Percentiles rank a stretch among this genome's conserved stretches.
Conservation (phyloP, 2,888 invertebrate species). For the Urechis unicinctus region DNA sequence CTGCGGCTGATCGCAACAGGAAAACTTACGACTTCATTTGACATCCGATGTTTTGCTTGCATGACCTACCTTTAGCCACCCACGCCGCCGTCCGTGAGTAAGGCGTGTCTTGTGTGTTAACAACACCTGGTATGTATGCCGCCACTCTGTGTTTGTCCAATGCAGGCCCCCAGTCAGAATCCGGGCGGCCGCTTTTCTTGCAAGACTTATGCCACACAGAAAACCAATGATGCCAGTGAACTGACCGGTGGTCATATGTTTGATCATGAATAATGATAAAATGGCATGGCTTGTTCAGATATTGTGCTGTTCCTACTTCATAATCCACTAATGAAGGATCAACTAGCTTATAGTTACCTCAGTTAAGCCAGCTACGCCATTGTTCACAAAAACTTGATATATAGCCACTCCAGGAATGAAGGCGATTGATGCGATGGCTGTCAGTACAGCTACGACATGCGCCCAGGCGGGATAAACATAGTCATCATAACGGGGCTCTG, state of each 20-base stretch:
- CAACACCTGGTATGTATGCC: background rate
- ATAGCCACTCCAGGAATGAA: conserved; percentile 1
- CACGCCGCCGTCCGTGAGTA: background rate
- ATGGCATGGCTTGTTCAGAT: too few species aligned
- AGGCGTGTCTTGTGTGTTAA: background rate
- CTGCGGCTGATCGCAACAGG: too few species aligned
- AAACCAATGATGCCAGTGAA: too few species aligned
- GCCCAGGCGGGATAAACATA: conserved; percentile 15
- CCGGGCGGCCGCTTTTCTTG: background rate
- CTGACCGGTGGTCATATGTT: too few species aligned
- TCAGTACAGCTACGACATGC: conserved; percentile 3
- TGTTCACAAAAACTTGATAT: too few species aligned
- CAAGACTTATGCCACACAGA: background rate
- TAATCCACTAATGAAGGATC: too few species aligned
- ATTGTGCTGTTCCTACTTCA: too few species aligned
- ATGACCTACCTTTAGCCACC: background rate
- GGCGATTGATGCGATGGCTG: conserved; percentile 4
- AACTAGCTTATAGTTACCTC: too few species aligned
- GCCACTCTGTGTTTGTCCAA: conserved; percentile 6
- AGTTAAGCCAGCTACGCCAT: too few species aligned
- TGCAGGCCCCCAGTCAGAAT: conserved; percentile 14
- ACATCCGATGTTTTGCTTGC: too few species aligned
- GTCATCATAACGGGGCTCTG: conserved; percentile 8
- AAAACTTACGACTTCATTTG: too few species aligned
- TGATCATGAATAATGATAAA: too few species aligned